phyloP scores from a whole-genome alignment of 2,888 invertebrate genomes.

The Xanthia togata region DNA sequence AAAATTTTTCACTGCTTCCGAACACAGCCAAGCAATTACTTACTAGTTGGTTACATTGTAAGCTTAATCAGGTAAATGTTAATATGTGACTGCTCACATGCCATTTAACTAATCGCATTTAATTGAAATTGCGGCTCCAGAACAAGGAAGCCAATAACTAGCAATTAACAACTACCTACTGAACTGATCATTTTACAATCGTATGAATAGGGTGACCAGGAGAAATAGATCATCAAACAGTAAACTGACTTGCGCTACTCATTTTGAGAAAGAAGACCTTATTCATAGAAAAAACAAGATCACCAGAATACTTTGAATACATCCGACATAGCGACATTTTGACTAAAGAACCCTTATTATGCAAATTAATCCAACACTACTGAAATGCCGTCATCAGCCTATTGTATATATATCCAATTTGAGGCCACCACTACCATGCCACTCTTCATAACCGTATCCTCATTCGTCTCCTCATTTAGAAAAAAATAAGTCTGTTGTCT shows the following conservation, averaged over 20 bases:
- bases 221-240: neutral
- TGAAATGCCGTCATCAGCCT: neutral
- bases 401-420: neutral
- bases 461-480: neutral
- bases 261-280: neutral
- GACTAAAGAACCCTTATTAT: neutral
- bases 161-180: conserved; percentile 61
- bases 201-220: conserved; percentile 58
- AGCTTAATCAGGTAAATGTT: conserved; percentile 31
- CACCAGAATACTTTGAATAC: neutral
- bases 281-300: too few relatives aligned
- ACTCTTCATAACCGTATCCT: neutral
- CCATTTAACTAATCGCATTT: conserved; percentile 29
- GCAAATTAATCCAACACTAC: neutral
- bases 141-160: conserved; percentile 37
- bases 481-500: neutral
- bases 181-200: conserved; percentile 46
- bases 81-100: conserved; percentile 1
- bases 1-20: neutral
- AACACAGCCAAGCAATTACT: neutral
- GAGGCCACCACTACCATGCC: neutral
- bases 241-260: neutral
- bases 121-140: conserved; percentile 30
- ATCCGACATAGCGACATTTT: neutral
- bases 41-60: conserved; percentile 27